Percentiles rank a stretch among this genome's conserved stretches.
These are phyloP conservation scores for Neomorphus geoffroyi DNA, from an alignment of 2,797 vertebrate species.

Conservation along the genomic window DNA sequence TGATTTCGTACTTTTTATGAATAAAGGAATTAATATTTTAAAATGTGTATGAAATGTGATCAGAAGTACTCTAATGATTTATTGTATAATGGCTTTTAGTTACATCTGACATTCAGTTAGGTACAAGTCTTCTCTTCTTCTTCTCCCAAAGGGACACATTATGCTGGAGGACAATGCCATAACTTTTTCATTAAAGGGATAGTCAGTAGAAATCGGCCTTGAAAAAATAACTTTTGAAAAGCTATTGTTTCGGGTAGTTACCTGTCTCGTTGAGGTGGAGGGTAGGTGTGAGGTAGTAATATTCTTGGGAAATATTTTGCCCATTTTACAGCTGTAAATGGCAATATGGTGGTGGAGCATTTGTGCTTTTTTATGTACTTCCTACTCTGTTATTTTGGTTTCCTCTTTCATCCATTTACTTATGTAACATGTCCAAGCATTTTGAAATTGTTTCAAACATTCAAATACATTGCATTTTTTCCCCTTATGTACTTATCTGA, in stretches of 20 bases:
- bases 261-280: neutral
- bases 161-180: neutral
- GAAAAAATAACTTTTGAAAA: neutral
- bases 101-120: neutral
- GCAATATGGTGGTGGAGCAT: conserved; percentile 17
- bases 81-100: neutral
- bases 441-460: neutral
- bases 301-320: neutral
- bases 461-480: neutral
- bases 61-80: neutral
- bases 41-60: neutral
- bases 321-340: conserved; percentile 27
- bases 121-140: neutral
- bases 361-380: conserved; percentile 6
- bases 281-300: neutral
- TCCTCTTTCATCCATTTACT: neutral
- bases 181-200: neutral
- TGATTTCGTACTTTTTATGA: neutral
- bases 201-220: neutral
- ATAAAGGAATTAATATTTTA: neutral
- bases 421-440: neutral
- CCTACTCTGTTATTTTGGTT: conserved; percentile 31
- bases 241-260: neutral
- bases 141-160: neutral
- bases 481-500: conserved; percentile 56